phyloP scores from a whole-genome alignment of 2,888 invertebrate genomes.

The Hydriomena furcata region DNA sequence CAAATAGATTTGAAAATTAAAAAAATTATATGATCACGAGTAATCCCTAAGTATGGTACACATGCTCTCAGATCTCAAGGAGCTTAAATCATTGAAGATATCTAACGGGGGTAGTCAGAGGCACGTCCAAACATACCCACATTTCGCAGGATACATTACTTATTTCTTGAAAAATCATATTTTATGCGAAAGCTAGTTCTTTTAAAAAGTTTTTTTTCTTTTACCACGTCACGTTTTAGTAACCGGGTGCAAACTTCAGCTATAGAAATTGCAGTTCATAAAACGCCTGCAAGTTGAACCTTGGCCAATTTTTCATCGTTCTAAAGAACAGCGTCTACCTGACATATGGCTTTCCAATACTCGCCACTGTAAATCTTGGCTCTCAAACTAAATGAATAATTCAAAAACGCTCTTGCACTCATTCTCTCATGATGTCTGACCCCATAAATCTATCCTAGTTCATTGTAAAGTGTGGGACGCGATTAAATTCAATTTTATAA shows the following conservation, averaged over 20 bases:
- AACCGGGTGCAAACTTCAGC: background rate
- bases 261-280: constrained; percentile 16
- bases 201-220: too few relatives aligned
- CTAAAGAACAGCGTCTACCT: constrained; percentile 26
- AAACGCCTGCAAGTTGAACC: constrained; percentile 19
- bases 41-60: too few relatives aligned
- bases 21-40: too few relatives aligned
- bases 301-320: constrained; percentile 28
- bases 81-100: too few relatives aligned
- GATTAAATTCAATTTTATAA: constrained; percentile 27
- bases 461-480: constrained; percentile 22
- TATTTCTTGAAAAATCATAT: too few relatives aligned
- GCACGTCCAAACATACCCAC: too few relatives aligned
- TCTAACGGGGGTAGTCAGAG: too few relatives aligned
- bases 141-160: too few relatives aligned
- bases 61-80: too few relatives aligned
- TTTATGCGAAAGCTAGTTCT: too few relatives aligned
- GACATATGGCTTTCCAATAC: constrained; percentile 36
- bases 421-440: constrained; percentile 25
- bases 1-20: too few relatives aligned
- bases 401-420: constrained; percentile 23
- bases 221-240: too few relatives aligned
- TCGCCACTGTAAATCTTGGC: constrained; percentile 25
- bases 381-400: constrained; percentile 29
- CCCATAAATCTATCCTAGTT: constrained; percentile 27